Evolutionary conservation across 2,888 invertebrate genomes (phyloP).

Genomic region (Ecliptopera silaceata): DNA sequence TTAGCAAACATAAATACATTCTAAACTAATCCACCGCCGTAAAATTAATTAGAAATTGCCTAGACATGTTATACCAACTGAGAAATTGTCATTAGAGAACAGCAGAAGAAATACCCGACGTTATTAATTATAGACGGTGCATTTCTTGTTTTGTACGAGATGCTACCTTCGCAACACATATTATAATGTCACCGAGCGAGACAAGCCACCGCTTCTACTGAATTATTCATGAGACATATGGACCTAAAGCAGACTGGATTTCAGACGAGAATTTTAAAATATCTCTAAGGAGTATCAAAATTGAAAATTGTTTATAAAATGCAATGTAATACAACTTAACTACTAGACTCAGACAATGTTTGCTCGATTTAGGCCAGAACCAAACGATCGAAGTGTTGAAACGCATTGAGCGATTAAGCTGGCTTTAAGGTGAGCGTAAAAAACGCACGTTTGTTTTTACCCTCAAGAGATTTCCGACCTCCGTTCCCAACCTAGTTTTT

Average conservation of each 20-base stretch:
- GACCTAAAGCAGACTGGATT: conserved; percentile 81
- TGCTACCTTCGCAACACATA: conserved; percentile 43
- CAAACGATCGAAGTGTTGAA: too few relatives aligned
- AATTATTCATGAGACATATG: conserved; percentile 82
- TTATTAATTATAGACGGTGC: conserved; percentile 35
- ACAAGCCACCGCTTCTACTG: conserved; percentile 68
- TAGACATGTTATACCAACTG: neutral
- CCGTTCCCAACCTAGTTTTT: too few relatives aligned
- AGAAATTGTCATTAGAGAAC: neutral
- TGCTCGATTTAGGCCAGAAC: neutral
- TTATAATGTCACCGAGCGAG: conserved; percentile 63
- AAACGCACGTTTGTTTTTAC: too few relatives aligned
- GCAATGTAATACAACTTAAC: conserved; percentile 50
- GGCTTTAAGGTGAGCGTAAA: too few relatives aligned
- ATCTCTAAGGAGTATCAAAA: conserved; percentile 72
- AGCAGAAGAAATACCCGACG: neutral
- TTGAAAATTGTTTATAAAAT: conserved; percentile 71
- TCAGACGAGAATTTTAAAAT: conserved; percentile 80
- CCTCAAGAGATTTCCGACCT: too few relatives aligned
- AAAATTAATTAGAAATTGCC: too few relatives aligned
- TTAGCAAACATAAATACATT: too few relatives aligned
- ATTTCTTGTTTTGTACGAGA: conserved; percentile 41
- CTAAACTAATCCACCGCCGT: too few relatives aligned
- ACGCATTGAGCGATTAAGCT: too few relatives aligned
- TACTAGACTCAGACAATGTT: neutral